phyloP scores from a whole-genome alignment of 2,113 vertebrate species.

The Trinectes maculatus region DNA sequence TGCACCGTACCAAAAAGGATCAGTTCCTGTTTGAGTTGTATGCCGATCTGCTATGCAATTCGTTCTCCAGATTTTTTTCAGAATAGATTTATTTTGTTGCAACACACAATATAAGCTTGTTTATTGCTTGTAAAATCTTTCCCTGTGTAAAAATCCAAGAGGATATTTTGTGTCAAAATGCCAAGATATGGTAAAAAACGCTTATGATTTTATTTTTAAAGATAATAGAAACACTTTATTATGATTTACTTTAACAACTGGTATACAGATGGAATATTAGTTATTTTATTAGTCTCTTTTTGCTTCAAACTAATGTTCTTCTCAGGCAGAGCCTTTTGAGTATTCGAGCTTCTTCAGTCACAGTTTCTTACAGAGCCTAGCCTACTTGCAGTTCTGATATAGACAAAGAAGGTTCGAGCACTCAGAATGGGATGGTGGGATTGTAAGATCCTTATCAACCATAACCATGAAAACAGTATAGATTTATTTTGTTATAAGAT shows the following conservation, averaged over 20 bases:
- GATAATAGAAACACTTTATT: constrained; percentile 84
- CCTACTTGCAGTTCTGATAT: constrained; percentile 40
- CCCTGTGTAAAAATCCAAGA: constrained; percentile 82
- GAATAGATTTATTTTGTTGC: constrained; percentile 83
- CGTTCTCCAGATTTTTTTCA: constrained; percentile 81
- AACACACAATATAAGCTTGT: constrained; percentile 88
- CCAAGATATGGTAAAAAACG: constrained; percentile 80
- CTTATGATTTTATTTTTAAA: constrained; percentile 88
- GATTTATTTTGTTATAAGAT: constrained; percentile 81
- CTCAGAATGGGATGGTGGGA: constrained; percentile 56
- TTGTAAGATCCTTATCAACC: constrained; percentile 40
- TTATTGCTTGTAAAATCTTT: constrained; percentile 85
- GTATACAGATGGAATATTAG: constrained; percentile 81
- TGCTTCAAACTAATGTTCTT: constrained; percentile 84
- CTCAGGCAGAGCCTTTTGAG: constrained; percentile 94
- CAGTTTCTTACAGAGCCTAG: constrained; percentile 58
- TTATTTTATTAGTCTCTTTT: constrained; percentile 74
- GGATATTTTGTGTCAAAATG: constrained; percentile 82
- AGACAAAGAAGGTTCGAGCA: constrained; percentile 28
- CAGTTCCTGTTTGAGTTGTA: constrained; percentile 84
- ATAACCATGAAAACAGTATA: constrained; percentile 65
- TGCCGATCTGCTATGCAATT: constrained; percentile 97
- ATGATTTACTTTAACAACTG: constrained; percentile 88
- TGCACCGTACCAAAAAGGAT: constrained; percentile 91
- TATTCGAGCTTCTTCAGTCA: constrained; percentile 91